These are phyloP conservation scores for Busseola fusca DNA, from an alignment of 2,888 invertebrate species.

Conservation along the genomic window DNA sequence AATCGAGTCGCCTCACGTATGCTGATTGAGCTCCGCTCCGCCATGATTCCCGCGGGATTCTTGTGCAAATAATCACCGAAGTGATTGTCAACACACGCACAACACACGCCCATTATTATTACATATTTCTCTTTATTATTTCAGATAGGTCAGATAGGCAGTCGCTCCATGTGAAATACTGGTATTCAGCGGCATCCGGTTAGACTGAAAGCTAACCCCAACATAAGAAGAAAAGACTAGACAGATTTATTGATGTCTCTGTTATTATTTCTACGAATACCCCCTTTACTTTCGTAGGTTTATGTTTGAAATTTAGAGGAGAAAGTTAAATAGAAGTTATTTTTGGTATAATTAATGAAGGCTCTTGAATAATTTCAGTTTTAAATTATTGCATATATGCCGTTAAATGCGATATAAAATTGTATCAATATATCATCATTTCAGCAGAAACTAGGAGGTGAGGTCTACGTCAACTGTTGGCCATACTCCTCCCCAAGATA, in stretches of 20 bases:
- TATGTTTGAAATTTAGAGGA: slow-evolving; percentile 14
- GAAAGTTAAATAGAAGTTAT: slow-evolving; percentile 4
- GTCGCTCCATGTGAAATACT: no score
- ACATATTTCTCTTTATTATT: slow-evolving; percentile 70
- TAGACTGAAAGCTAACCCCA: no score
- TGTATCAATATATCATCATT: neutral
- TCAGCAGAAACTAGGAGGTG: neutral
- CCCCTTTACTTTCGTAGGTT: slow-evolving; percentile 10
- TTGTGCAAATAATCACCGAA: slow-evolving; percentile 84
- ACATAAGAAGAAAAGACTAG: no score
- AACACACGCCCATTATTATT: slow-evolving; percentile 78
- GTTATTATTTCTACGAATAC: slow-evolving; percentile 55
- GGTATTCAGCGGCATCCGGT: no score
- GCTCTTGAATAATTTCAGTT: neutral
- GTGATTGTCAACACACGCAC: slow-evolving; percentile 86
- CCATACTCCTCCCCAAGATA: neutral
- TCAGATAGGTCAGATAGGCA: no score
- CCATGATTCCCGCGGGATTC: slow-evolving; percentile 74
- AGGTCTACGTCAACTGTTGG: neutral
- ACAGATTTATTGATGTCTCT: slow-evolving; percentile 68
- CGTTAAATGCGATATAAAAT: neutral
- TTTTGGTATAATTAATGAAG: neutral
- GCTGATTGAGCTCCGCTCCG: slow-evolving; percentile 65
- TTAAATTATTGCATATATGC: neutral
- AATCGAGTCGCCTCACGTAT: slow-evolving; percentile 60